Conservation (phyloP, 2,113 vertebrate species). For the Thermophis baileyi region DNA sequence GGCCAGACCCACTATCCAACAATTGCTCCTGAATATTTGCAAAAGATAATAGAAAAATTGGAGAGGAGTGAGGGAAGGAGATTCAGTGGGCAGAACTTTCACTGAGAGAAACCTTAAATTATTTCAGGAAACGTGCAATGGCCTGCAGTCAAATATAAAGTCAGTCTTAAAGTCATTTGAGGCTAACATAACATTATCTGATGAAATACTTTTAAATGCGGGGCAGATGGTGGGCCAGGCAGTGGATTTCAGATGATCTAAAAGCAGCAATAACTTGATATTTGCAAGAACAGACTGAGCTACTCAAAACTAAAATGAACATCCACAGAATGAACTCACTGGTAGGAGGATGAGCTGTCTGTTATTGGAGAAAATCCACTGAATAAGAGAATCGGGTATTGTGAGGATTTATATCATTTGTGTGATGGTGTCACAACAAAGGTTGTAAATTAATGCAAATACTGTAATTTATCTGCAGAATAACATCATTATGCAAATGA, state of each 20-base stretch:
- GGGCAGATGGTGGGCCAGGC: not conserved
- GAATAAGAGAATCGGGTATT: not conserved
- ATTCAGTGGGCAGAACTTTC: not conserved
- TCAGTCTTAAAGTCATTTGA: not conserved
- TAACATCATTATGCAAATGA: not conserved
- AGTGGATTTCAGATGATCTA: not conserved
- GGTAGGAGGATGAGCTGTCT: not conserved
- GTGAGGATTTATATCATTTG: not conserved
- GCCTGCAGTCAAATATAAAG: not conserved
- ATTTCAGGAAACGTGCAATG: not conserved
- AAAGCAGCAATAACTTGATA: not conserved
- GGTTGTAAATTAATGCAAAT: not conserved
- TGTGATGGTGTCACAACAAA: not conserved
- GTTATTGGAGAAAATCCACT: not conserved
- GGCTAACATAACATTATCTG: not conserved
- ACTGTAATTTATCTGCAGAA: not conserved
- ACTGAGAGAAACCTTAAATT: not conserved
- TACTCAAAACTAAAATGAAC: not conserved
- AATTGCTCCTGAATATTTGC: not conserved
- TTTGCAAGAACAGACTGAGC: not conserved
- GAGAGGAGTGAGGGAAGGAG: not conserved
- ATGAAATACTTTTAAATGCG: not conserved
- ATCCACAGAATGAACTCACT: not conserved
- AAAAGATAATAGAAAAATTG: not conserved
- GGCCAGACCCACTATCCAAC: not conserved